Conservation (phyloP, 1,140 invertebrate genomes). For the Drosophila lacteicornis region DNA sequence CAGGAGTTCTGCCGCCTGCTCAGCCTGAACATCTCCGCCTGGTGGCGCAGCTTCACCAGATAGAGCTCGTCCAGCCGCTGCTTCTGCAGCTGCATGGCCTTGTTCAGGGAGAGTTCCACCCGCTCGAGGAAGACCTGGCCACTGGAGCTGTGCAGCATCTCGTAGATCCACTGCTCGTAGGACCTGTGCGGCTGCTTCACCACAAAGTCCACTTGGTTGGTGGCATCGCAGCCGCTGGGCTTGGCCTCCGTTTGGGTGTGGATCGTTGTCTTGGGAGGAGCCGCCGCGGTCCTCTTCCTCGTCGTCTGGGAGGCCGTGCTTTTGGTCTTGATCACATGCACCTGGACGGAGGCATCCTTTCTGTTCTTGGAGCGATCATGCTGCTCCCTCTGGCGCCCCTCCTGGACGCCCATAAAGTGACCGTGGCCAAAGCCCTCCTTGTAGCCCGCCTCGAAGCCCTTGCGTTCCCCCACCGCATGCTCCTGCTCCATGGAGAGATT, state of each 20-base stretch:
- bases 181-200: neutral
- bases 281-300: too few species aligned
- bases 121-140: conserved; percentile 72
- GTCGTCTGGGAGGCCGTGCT: neutral
- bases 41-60: conserved; percentile 68
- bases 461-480: conserved; percentile 52
- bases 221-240: neutral
- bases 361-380: neutral
- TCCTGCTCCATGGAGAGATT: conserved; percentile 74
- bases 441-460: conserved; percentile 62
- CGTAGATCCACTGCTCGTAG: conserved; percentile 74
- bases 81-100: conserved; percentile 71
- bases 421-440: conserved; percentile 65
- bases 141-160: conserved; percentile 71
- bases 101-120: conserved; percentile 72
- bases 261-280: neutral
- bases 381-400: conserved; percentile 36
- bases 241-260: conserved; percentile 9
- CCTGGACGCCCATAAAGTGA: conserved; percentile 67
- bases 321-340: neutral
- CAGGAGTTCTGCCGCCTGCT: conserved; percentile 62
- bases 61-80: conserved; percentile 53
- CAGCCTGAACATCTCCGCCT: conserved; percentile 60
- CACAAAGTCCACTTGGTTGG: neutral
- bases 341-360: neutral